These are phyloP conservation scores for Drosophila merina DNA, from an alignment of 2,888 invertebrate genomes.

Conservation along the genomic window DNA sequence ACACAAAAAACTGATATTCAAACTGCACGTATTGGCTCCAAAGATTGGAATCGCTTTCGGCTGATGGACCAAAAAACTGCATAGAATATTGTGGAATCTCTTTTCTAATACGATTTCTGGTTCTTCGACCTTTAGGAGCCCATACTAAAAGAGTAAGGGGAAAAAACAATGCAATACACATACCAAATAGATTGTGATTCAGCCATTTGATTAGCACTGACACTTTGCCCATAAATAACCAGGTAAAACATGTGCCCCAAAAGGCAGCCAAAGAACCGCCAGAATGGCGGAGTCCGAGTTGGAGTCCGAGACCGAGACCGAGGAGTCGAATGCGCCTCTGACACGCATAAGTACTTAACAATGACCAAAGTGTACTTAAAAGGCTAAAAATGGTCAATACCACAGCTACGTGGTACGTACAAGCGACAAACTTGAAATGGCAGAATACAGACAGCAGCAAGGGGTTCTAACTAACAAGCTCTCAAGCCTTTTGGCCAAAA, in stretches of 20 bases:
- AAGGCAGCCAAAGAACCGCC: slow-evolving; percentile 60
- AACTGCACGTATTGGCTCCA: slow-evolving; percentile 60
- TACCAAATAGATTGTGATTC: slow-evolving; percentile 71
- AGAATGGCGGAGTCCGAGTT: not conserved
- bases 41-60: slow-evolving; percentile 57
- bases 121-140: slow-evolving; percentile 63
- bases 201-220: slow-evolving; percentile 83
- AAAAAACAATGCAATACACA: slow-evolving; percentile 39
- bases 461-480: slow-evolving; percentile 57
- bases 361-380: slow-evolving; percentile 80
- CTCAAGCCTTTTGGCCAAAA: slow-evolving; percentile 51
- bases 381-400: slow-evolving; percentile 73
- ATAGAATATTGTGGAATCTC: slow-evolving; percentile 18
- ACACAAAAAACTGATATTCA: not conserved
- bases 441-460: slow-evolving; percentile 47
- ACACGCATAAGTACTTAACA: slow-evolving; percentile 80
- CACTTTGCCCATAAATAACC: slow-evolving; percentile 84
- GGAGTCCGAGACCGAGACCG: slow-evolving; percentile 4
- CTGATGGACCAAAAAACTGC: slow-evolving; percentile 31
- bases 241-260: slow-evolving; percentile 81
- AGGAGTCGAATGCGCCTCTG: slow-evolving; percentile 56
- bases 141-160: slow-evolving; percentile 44
- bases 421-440: slow-evolving; percentile 70
- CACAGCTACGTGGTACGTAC: slow-evolving; percentile 36
- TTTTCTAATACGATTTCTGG: slow-evolving; percentile 24